Evolutionary conservation across 2,888 invertebrate genomes (phyloP).

Genomic region (Apantesis nais): DNA sequence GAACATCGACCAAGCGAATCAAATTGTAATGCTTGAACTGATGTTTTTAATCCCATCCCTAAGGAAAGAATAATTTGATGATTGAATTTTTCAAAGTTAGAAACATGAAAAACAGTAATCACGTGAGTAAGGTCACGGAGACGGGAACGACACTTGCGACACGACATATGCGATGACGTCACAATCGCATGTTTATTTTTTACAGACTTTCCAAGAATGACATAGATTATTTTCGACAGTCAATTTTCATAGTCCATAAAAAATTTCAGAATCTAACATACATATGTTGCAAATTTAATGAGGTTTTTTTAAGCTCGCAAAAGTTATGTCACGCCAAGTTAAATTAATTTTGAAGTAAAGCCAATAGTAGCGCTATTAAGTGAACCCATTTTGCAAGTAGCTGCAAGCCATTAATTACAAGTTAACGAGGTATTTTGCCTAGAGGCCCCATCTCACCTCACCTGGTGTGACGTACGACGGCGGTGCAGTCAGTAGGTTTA

Average conservation of each 20-base stretch:
- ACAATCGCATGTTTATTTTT: too few species aligned
- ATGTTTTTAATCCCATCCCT: too few species aligned
- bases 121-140: too few species aligned
- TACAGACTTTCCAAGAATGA: too few species aligned
- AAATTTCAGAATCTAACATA: not conserved
- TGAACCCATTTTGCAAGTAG: not conserved
- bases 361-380: not conserved
- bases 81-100: too few species aligned
- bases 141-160: too few species aligned
- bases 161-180: too few species aligned
- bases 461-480: not conserved
- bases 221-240: not conserved
- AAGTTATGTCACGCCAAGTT: not conserved
- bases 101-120: too few species aligned
- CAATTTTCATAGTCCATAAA: not conserved
- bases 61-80: too few species aligned
- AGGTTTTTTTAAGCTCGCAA: not conserved
- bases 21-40: too few species aligned
- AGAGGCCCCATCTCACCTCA: not conserved
- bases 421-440: conserved; percentile 7
- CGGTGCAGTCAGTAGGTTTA: not conserved
- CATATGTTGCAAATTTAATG: too few species aligned
- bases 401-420: conserved; percentile 5
- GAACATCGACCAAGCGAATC: too few species aligned
- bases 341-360: not conserved